Evolutionary conservation across 2,797 vertebrate genomes (phyloP), one percentile per base, ranked within the genome.

Genomic region (Danionella dracula): DNA sequence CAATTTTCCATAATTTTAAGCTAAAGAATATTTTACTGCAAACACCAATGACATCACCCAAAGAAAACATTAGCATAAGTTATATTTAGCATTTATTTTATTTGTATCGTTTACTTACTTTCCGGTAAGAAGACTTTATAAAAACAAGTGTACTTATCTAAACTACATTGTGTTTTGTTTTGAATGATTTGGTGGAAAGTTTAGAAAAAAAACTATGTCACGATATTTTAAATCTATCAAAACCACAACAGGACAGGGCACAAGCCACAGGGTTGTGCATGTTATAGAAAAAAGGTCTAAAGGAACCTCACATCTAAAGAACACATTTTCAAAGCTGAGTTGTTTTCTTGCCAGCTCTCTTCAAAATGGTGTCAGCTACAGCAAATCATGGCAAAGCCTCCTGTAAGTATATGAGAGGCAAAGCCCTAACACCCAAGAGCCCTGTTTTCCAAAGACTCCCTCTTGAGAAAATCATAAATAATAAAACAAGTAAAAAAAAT

Each of bases 81-180:
- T n/a, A n/a, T n/a, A n/a, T n/a, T n/a, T n/a, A n/a, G n/a, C n/a
- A n/a, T n/a, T n/a, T n/a, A n/a, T n/a, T n/a, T n/a, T n/a, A n/a
- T n/a, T n/a, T n/a, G n/a, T n/a, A n/a, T n/a, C n/a, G n/a, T n/a
- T n/a, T n/a, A n/a, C n/a, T n/a, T n/a, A n/a, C n/a, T n/a, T n/a
- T n/a, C n/a, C n/a, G n/a, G n/a, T n/a, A n/a, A n/a, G n/a, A n/a
- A n/a, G n/a, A n/a, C n/a, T n/a, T n/a, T n/a, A n/a, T n/a, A n/a
- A n/a, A n/a, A n/a, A n/a, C n/a, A n/a, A n/a, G 23, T 27, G 3
- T 27, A 27, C 23, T 76, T 73, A 76, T 68, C 31, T 68, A 73
- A 71, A 71, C 15, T 44, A 54, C 68, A 70, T 71, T 48, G 34
- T 21, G 29, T 48, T 44, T 16, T 67, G 58, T 50, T 51, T 73